phyloP scores from a whole-genome alignment of 2,113 vertebrate species.

The Pantherophis guttatus region DNA sequence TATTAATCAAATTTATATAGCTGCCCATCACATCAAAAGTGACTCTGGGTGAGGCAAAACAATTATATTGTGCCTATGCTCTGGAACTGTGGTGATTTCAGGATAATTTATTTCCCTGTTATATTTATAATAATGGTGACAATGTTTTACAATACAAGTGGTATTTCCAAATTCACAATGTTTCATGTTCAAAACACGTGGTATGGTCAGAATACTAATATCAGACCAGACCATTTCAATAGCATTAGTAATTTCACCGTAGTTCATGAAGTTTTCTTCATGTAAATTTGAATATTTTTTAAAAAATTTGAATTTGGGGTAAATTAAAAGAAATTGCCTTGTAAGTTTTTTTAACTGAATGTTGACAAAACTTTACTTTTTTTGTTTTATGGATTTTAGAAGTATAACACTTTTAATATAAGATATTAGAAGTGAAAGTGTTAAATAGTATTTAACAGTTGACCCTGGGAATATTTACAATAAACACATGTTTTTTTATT shows the following conservation, averaged over 20 bases:
- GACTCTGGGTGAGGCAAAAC: background rate
- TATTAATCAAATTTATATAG: background rate
- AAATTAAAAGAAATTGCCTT: background rate
- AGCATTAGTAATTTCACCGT: background rate
- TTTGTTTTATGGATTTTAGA: background rate
- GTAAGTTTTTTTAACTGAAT: background rate
- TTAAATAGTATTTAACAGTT: background rate
- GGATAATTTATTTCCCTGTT: background rate
- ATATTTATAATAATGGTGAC: background rate
- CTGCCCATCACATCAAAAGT: background rate
- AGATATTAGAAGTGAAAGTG: background rate
- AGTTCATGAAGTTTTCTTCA: fast-evolving
- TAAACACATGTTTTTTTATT: background rate
- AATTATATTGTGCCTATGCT: background rate
- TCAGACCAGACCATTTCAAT: background rate
- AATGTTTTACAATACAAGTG: background rate
- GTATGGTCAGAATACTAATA: background rate
- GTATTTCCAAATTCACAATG: background rate
- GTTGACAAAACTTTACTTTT: background rate
- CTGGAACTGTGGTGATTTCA: background rate
- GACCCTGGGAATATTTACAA: background rate
- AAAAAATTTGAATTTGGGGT: background rate
- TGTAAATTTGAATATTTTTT: background rate
- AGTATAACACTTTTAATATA: no score
- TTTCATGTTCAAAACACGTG: background rate